Evolutionary conservation across 2,113 vertebrate species (phyloP).

Genomic region (Oenanthe oenanthe): DNA sequence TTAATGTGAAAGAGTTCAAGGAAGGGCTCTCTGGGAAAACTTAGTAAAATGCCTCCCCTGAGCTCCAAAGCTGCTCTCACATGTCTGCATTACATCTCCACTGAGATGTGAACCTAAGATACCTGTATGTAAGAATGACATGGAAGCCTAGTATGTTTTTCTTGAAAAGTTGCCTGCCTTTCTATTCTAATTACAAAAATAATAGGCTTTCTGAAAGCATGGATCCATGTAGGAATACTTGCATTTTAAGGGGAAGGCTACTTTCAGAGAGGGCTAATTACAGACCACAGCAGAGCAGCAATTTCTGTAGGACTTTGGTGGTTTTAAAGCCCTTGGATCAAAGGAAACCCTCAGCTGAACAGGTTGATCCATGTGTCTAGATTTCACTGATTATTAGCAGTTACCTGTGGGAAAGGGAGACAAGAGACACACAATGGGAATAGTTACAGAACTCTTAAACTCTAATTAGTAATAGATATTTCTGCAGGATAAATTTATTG

Average conservation of each 20-base stretch:
- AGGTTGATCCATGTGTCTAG: neutral
- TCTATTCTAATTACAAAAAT: neutral
- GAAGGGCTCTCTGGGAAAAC: neutral
- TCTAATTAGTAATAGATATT: neutral
- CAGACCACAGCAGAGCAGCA: neutral
- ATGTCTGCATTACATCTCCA: neutral
- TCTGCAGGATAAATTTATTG: neutral
- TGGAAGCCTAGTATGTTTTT: neutral
- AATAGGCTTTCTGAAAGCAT: neutral
- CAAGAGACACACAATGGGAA: neutral
- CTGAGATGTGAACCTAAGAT: neutral
- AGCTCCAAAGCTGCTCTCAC: neutral
- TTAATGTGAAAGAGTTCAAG: neutral
- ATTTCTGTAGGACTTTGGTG: neutral
- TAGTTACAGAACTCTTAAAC: neutral
- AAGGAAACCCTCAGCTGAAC: neutral
- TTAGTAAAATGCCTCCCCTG: neutral
- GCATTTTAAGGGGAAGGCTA: neutral
- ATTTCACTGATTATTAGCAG: neutral
- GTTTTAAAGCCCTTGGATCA: neutral
- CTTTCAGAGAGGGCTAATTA: neutral
- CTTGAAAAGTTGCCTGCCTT: neutral
- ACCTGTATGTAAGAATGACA: neutral
- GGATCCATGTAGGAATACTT: neutral
- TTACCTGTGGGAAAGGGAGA: neutral